Conservation (phyloP, 1,140 invertebrate species). For the Batillaria attramentaria region DNA sequence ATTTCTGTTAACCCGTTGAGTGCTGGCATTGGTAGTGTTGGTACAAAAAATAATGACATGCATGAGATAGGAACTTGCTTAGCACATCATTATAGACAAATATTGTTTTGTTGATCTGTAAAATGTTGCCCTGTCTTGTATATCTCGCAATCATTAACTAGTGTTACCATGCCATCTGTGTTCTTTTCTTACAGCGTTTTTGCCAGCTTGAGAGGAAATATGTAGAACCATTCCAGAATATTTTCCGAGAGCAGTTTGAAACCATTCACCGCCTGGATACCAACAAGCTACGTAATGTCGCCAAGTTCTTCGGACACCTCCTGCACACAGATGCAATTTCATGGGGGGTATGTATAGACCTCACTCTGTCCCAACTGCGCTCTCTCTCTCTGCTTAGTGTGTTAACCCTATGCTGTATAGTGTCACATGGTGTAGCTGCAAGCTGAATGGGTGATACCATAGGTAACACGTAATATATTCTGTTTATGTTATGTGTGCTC, state of each 20-base stretch:
- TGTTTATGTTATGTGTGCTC: no score
- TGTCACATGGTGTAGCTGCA: constrained; percentile 6
- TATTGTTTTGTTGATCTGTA: no score
- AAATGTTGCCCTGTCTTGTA: no score
- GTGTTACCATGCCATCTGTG: no score
- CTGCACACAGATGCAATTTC: constrained; percentile 97
- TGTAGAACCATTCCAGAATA: constrained; percentile 93
- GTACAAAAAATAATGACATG: background rate
- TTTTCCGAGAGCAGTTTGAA: constrained; percentile 95
- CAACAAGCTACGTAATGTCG: constrained; percentile 97
- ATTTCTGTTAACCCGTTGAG: background rate
- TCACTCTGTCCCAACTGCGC: background rate
- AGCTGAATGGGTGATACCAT: no score
- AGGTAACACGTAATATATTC: no score
- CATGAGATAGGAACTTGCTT: no score
- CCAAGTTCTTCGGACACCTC: constrained; percentile 98
- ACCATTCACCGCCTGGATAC: constrained; percentile 92
- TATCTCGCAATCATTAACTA: no score
- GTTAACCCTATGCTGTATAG: background rate
- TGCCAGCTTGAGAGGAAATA: constrained; percentile 76
- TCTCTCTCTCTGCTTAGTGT: no score
- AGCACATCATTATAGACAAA: no score
- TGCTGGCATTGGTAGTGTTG: background rate
- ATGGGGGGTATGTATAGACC: constrained; percentile 79
- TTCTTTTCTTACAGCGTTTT: constrained; percentile 67